Evolutionary conservation across 2,113 vertebrate species (phyloP).

Genomic region (Etia nguti): DNA sequence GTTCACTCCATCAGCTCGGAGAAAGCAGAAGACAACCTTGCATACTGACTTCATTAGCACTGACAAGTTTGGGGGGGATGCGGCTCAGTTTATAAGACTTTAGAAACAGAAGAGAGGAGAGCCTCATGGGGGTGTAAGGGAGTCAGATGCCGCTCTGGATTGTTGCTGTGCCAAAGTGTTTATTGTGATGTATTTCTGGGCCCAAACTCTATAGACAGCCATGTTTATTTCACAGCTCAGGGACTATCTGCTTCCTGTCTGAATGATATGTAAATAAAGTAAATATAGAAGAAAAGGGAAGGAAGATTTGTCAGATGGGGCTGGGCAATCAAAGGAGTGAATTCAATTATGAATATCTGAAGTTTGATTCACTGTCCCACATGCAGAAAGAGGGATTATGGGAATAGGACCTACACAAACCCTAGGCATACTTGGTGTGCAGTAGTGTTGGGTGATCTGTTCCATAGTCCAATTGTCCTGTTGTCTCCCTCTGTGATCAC

Average conservation of each 20-base stretch:
- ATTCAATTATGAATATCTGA: background rate
- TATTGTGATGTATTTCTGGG: slow-evolving; percentile 1
- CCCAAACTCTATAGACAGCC: slow-evolving; percentile 1
- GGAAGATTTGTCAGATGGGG: background rate
- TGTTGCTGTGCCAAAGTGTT: background rate
- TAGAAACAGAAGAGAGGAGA: slow-evolving; percentile 21
- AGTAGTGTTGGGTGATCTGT: background rate
- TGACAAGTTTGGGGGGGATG: slow-evolving; percentile 68
- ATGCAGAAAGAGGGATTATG: background rate
- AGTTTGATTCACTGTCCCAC: background rate
- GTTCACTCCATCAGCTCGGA: slow-evolving; percentile 76
- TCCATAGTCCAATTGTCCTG: background rate
- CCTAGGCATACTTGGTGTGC: background rate
- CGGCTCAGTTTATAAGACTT: slow-evolving; percentile 65
- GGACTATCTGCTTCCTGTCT: background rate
- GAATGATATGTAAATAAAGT: background rate
- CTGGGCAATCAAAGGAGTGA: background rate
- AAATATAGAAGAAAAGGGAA: background rate
- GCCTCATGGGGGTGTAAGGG: background rate
- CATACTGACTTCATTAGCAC: slow-evolving; percentile 83
- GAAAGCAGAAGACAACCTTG: slow-evolving; percentile 63
- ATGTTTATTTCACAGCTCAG: slow-evolving; percentile 14
- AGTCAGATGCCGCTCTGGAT: slow-evolving; percentile 20
- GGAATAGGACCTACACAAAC: background rate
- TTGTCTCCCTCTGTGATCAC: background rate